phyloP scores from a whole-genome alignment of 1,140 invertebrate species.

The Solenopsis invicta region DNA sequence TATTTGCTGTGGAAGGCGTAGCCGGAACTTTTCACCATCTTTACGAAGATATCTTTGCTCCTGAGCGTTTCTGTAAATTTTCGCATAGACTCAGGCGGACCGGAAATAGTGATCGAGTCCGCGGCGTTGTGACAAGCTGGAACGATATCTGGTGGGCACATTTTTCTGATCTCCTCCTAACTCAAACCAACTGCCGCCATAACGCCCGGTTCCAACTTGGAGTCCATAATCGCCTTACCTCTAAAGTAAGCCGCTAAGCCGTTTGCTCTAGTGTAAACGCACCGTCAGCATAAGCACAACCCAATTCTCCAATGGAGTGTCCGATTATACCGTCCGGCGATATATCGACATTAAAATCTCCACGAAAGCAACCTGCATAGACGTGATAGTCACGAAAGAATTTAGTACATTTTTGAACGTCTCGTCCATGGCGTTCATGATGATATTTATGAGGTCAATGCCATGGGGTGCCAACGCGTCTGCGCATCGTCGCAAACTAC shows the following conservation, averaged over 20 bases:
- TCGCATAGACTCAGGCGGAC: constrained; percentile 90
- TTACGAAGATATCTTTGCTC: constrained; percentile 94
- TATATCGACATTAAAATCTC: constrained; percentile 93
- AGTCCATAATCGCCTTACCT: no score
- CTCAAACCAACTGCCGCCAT: no score
- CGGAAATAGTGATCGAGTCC: constrained; percentile 97
- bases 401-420: constrained; percentile 94
- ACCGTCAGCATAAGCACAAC: constrained; percentile 95
- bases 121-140: constrained; percentile 97
- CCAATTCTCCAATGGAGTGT: constrained; percentile 97
- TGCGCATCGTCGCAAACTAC: constrained; percentile 92
- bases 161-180: no score
- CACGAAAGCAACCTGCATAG: constrained; percentile 95
- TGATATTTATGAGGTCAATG: constrained; percentile 93
- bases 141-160: constrained; percentile 76
- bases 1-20: constrained; percentile 85
- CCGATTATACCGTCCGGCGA: constrained; percentile 97
- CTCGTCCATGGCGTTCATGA: constrained; percentile 92
- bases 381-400: constrained; percentile 96
- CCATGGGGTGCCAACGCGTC: constrained; percentile 92
- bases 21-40: constrained; percentile 94
- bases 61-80: constrained; percentile 85
- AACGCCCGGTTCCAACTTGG: no score
- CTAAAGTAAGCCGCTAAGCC: no score
- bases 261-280: no score